phyloP scores from a whole-genome alignment of 2,888 invertebrate genomes.

The Blera fallax region DNA sequence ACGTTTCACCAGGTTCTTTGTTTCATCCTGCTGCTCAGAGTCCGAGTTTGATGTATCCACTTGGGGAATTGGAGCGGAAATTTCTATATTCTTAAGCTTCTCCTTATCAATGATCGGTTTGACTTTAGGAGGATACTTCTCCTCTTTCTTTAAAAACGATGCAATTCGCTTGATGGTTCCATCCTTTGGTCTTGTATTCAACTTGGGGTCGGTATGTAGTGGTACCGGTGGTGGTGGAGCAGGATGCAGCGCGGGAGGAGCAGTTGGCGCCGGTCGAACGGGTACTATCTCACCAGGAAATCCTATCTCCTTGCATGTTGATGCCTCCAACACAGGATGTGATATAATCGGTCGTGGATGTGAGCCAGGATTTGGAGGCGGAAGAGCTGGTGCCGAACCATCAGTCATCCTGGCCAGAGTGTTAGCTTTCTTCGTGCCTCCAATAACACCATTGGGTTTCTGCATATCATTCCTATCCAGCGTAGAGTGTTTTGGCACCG shows the following conservation, averaged over 20 bases:
- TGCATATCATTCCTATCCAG: slow-evolving; percentile 74
- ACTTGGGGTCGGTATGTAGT: slow-evolving; percentile 79
- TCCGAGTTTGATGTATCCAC: slow-evolving; percentile 85
- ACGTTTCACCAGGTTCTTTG: slow-evolving; percentile 84
- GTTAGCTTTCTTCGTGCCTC: slow-evolving; percentile 73
- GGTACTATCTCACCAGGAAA: slow-evolving; percentile 80
- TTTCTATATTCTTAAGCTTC: slow-evolving; percentile 88
- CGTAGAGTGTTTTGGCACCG: slow-evolving; percentile 84
- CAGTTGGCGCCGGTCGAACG: slow-evolving; percentile 83
- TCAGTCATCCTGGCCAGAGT: slow-evolving; percentile 39
- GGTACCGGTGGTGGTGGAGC: slow-evolving; percentile 84
- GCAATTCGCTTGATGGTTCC: slow-evolving; percentile 88
- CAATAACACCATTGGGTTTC: slow-evolving; percentile 75
- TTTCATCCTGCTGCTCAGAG: slow-evolving; percentile 82
- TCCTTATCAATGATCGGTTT: slow-evolving; percentile 88
- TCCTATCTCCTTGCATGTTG: slow-evolving; percentile 84
- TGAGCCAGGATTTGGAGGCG: slow-evolving; percentile 85
- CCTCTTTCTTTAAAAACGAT: slow-evolving; percentile 87
- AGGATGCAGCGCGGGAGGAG: slow-evolving; percentile 75
- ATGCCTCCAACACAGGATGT: slow-evolving; percentile 90
- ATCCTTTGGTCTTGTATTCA: slow-evolving; percentile 83
- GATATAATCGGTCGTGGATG: slow-evolving; percentile 89
- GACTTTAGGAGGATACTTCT: slow-evolving; percentile 85
- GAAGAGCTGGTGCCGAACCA: slow-evolving; percentile 82
- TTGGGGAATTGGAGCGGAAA: slow-evolving; percentile 89